phyloP scores from a whole-genome alignment of 1,140 invertebrate genomes.

The Cheumatopsyche charites region DNA sequence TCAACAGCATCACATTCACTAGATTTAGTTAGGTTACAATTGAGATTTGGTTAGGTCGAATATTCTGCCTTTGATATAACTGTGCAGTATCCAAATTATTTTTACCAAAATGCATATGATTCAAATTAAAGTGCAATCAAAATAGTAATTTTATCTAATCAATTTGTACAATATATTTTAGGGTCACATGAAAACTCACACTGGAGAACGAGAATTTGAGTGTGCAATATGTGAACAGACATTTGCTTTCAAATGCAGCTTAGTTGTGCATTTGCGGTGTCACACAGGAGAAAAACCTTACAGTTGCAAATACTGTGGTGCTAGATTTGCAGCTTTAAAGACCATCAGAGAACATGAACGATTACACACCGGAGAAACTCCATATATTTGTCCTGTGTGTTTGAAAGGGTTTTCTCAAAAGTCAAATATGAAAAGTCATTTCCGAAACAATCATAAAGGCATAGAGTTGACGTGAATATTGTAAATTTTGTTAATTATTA shows the following conservation, averaged over 20 bases:
- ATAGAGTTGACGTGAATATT: slow-evolving; percentile 29
- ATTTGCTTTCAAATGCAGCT: slow-evolving; percentile 49
- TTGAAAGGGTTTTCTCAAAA: slow-evolving; percentile 53
- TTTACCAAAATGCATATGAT: too few species aligned
- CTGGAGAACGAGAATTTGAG: slow-evolving; percentile 57
- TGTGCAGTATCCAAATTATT: too few species aligned
- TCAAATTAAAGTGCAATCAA: too few species aligned
- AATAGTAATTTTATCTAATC: neutral
- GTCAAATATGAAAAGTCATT: slow-evolving; percentile 49
- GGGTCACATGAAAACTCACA: slow-evolving; percentile 56
- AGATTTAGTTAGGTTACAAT: too few species aligned
- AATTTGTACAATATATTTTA: slow-evolving; percentile 40
- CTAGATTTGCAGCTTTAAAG: slow-evolving; percentile 43
- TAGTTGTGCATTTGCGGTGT: slow-evolving; percentile 43
- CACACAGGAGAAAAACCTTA: slow-evolving; percentile 49
- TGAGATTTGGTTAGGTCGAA: too few species aligned
- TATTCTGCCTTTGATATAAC: too few species aligned
- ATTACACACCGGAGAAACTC: slow-evolving; percentile 67
- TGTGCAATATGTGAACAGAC: slow-evolving; percentile 56
- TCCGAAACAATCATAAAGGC: slow-evolving; percentile 47
- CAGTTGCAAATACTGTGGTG: slow-evolving; percentile 49
- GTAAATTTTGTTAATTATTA: neutral
- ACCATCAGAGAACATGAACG: slow-evolving; percentile 61
- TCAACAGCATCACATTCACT: too few species aligned
- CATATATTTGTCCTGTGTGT: slow-evolving; percentile 57